Conservation (phyloP, 1,140 invertebrate genomes). For the Trachelipus rathkii region DNA sequence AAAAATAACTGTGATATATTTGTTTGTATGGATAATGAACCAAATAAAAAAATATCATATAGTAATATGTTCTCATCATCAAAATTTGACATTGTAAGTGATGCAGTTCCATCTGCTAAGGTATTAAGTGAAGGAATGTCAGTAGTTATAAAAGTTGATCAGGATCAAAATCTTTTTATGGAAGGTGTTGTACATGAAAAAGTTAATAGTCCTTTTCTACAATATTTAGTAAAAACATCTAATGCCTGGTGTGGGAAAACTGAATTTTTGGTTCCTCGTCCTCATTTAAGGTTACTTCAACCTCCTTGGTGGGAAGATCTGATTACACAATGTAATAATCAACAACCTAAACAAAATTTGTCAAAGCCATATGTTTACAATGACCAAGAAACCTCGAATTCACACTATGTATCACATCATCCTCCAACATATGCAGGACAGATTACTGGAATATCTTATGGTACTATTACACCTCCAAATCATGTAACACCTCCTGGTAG, state of each 20-base stretch:
- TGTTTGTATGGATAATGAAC: constrained; percentile 67
- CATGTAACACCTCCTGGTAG: no score
- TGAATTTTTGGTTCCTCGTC: constrained; percentile 66
- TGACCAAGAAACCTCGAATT: constrained; percentile 30
- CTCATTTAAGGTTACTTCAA: constrained; percentile 80
- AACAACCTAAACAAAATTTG: not conserved
- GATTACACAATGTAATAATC: constrained; percentile 47
- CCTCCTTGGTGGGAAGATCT: constrained; percentile 95
- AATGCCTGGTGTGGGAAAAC: constrained; percentile 46
- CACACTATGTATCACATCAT: constrained; percentile 36
- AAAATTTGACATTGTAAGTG: constrained; percentile 84
- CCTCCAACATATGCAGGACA: constrained; percentile 52
- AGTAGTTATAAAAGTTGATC: constrained; percentile 58
- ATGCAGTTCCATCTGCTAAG: constrained; percentile 79
- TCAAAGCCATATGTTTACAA: constrained; percentile 30
- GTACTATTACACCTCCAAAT: constrained; percentile 37
- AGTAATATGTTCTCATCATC: constrained; percentile 63
- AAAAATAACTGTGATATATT: constrained; percentile 63
- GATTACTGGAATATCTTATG: constrained; percentile 37
- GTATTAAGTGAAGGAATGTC: constrained; percentile 65
- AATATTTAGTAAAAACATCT: constrained; percentile 39
- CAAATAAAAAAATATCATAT: constrained; percentile 59
- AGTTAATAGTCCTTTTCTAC: constrained; percentile 27
- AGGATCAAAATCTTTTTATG: constrained; percentile 66
- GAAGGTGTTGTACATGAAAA: constrained; percentile 67